Percentiles rank a stretch among this genome's conserved stretches.
Conservation (phyloP, 1,140 invertebrate species). For the Paralvinella palmiformis region DNA sequence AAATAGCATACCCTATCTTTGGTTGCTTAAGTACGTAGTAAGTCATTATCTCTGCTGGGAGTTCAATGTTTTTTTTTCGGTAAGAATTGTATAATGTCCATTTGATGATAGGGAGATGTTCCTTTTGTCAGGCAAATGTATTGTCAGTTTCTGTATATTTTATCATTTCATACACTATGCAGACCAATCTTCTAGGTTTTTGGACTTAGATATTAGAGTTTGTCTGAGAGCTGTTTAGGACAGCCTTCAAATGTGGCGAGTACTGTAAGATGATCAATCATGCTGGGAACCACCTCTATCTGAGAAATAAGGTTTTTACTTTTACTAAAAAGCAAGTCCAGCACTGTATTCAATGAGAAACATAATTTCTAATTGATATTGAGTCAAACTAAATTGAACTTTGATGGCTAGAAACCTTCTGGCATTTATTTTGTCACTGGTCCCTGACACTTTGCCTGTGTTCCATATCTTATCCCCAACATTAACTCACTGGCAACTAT, state of each 20-base stretch:
- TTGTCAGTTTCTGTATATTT: conserved; percentile 2
- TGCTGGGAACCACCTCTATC: background rate
- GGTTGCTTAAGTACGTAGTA: too few species aligned
- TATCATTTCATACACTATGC: background rate
- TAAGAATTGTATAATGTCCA: background rate
- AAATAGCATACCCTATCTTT: too few species aligned
- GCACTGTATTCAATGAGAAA: background rate
- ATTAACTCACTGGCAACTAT: background rate
- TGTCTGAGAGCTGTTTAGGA: conserved; percentile 2
- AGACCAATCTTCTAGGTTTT: background rate
- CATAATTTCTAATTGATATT: background rate
- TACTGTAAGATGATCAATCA: background rate
- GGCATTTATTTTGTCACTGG: background rate
- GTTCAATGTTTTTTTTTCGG: too few species aligned
- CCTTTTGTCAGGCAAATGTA: background rate
- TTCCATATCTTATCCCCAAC: background rate
- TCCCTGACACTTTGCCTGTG: background rate
- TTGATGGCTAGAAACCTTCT: background rate
- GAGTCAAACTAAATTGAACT: background rate
- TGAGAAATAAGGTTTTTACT: background rate
- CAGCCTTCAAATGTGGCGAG: background rate
- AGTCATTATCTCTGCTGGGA: too few species aligned
- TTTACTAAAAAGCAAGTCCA: background rate
- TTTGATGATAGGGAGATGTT: background rate
- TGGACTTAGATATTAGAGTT: background rate